A percentile compares a stretch with the other conserved stretches of the same genome.
These are phyloP conservation scores for Plodia interpunctella DNA, from an alignment of 1,140 invertebrate species.

Conservation along the genomic window DNA sequence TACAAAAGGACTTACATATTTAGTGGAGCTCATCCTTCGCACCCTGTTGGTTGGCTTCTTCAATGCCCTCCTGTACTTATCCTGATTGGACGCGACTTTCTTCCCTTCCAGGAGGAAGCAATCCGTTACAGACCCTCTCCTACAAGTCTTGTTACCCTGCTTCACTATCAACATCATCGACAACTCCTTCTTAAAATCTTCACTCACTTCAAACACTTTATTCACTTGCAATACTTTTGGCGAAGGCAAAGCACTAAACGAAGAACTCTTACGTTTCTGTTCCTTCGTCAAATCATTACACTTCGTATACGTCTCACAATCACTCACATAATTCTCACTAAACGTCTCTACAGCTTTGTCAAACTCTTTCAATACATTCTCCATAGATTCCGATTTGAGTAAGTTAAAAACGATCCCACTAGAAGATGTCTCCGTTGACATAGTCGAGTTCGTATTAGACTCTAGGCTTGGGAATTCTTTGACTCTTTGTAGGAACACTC, in stretches of 20 bases:
- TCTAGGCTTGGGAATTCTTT: conserved; percentile 45
- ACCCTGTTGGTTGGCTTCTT: conserved; percentile 58
- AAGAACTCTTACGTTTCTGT: conserved; percentile 55
- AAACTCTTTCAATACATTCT: conserved; percentile 59
- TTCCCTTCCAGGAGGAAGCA: conserved; percentile 67
- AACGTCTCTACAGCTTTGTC: conserved; percentile 62
- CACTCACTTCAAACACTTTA: conserved; percentile 53
- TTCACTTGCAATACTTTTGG: conserved; percentile 58
- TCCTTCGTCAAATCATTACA: conserved; percentile 29
- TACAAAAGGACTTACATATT: conserved; percentile 67
- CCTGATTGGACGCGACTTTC: conserved; percentile 23
- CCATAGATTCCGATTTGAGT: conserved; percentile 52
- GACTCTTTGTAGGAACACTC: conserved; percentile 56
- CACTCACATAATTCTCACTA: conserved; percentile 65
- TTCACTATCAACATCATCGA: conserved; percentile 41
- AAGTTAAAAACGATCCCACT: conserved; percentile 50
- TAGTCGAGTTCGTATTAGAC: conserved; percentile 45
- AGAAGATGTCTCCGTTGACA: conserved; percentile 43
- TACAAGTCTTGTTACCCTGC: conserved; percentile 29
- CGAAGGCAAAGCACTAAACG: conserved; percentile 52
- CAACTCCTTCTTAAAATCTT: conserved; percentile 59
- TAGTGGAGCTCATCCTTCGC: conserved; percentile 65
- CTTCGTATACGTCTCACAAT: conserved; percentile 63
- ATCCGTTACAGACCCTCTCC: conserved; percentile 64
- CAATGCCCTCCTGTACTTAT: conserved; percentile 55